Conservation (phyloP, 1,140 invertebrate species). For the Drosophila pruinosa region DNA sequence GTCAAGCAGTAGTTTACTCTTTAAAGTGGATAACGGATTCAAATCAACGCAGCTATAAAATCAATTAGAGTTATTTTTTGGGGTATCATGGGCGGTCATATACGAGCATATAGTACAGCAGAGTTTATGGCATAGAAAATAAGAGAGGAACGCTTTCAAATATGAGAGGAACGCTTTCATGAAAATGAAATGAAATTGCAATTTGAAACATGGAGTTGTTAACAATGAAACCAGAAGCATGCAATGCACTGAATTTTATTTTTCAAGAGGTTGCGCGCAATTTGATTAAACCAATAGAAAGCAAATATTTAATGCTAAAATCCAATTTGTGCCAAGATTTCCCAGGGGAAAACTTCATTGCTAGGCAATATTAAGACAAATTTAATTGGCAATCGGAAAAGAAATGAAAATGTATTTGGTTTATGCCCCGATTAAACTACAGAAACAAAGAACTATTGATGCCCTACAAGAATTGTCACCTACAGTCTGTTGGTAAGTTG, state of each 20-base stretch:
- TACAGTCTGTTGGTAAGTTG: neutral
- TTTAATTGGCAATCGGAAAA: no score
- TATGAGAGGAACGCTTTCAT: conserved; percentile 1
- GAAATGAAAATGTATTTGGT: no score
- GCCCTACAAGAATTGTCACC: no score
- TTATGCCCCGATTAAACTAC: no score
- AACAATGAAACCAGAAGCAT: neutral
- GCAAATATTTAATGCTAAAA: no score
- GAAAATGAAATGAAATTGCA: neutral
- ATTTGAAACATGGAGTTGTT: neutral
- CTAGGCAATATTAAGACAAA: no score
- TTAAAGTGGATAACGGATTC: conserved; percentile 4
- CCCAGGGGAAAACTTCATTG: no score
- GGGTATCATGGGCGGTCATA: no score
- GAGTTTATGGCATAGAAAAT: neutral
- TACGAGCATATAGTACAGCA: neutral
- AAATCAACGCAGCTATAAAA: conserved; percentile 30
- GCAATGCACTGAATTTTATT: neutral
- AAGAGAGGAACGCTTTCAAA: neutral
- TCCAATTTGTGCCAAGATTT: no score
- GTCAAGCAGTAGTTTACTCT: conserved; percentile 1
- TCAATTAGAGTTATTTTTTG: conserved; percentile 29
- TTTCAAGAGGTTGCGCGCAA: no score
- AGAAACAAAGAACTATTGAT: no score
- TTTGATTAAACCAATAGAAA: no score